phyloP scores from a whole-genome alignment of 35 echinoderm and acorn worm genomes.

The Anneissia japonica region DNA sequence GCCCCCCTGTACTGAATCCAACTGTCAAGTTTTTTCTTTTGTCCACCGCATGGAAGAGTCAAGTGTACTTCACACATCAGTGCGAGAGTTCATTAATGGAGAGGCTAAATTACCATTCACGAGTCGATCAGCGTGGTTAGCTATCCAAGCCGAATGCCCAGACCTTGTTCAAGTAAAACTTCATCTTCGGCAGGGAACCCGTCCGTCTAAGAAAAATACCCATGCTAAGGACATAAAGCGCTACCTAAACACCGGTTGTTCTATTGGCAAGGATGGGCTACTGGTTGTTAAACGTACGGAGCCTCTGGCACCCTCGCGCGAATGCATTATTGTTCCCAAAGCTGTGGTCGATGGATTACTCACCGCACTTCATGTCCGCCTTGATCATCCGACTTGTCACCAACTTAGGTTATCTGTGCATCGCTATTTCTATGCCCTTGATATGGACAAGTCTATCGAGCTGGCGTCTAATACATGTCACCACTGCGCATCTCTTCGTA shows the following conservation, averaged over 20 bases:
- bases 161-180: conserved; percentile 8
- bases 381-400: conserved; percentile 34
- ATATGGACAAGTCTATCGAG: conserved; percentile 31
- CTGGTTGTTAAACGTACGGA: conserved; percentile 25
- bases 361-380: conserved; percentile 17
- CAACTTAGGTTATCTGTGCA: conserved; percentile 6
- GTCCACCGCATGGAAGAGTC: background rate
- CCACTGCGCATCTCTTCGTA: conserved; percentile 22
- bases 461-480: conserved; percentile 18
- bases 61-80: background rate
- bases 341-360: conserved; percentile 7
- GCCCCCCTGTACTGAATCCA: too few relatives aligned
- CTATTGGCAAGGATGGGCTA: conserved; percentile 31
- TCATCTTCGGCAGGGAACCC: conserved; percentile 35
- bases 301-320: conserved; percentile 5
- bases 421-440: conserved; percentile 51
- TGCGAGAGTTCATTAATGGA: conserved; percentile 17
- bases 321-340: conserved; percentile 14
- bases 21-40: conserved; percentile 43
- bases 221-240: conserved; percentile 51
- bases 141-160: conserved; percentile 24
- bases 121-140: conserved; percentile 15
- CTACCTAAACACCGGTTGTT: background rate
- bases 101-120: conserved; percentile 21
- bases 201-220: conserved; percentile 28